phyloP scores from a whole-genome alignment of 2,797 vertebrate genomes.

The Leuciscus waleckii region DNA sequence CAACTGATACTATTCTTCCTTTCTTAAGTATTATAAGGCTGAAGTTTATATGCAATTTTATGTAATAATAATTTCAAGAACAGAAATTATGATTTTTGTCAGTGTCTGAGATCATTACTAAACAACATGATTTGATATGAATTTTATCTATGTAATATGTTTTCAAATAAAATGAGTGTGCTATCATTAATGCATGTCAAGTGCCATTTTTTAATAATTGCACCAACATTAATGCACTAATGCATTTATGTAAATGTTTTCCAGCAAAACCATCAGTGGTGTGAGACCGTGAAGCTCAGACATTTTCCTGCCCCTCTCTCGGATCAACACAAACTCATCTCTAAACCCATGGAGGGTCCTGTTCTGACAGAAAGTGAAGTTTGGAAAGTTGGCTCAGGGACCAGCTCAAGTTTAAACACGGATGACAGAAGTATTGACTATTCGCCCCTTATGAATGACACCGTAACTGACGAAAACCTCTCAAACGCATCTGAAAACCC shows the following conservation, averaged over 20 bases:
- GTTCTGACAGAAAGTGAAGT: constrained; percentile 68
- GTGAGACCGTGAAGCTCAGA: not conserved
- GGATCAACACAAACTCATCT: constrained; percentile 56
- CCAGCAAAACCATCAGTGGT: constrained; percentile 36
- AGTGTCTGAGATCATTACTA: not conserved
- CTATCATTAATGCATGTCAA: not conserved
- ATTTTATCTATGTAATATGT: not conserved
- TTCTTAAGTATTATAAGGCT: not conserved
- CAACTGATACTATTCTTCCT: not conserved
- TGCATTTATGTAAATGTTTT: constrained; percentile 30
- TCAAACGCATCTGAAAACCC: constrained; percentile 36
- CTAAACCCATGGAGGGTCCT: constrained; percentile 51
- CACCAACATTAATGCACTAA: constrained; percentile 16
- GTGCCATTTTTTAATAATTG: not conserved
- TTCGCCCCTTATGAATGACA: constrained; percentile 20
- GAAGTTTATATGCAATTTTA: not conserved
- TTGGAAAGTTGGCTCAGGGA: constrained; percentile 60
- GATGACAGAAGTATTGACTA: constrained; percentile 20
- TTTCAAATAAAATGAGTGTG: not conserved
- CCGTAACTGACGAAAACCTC: constrained; percentile 35
- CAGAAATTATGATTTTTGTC: not conserved
- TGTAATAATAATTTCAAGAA: not conserved
- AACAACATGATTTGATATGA: not conserved
- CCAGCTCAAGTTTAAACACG: constrained; percentile 20
- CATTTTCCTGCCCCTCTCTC: not conserved